Percentiles rank a stretch among this genome's conserved stretches.
phyloP scores from a whole-genome alignment of 2,113 vertebrate genomes.

The Nycticryphes semicollaris region DNA sequence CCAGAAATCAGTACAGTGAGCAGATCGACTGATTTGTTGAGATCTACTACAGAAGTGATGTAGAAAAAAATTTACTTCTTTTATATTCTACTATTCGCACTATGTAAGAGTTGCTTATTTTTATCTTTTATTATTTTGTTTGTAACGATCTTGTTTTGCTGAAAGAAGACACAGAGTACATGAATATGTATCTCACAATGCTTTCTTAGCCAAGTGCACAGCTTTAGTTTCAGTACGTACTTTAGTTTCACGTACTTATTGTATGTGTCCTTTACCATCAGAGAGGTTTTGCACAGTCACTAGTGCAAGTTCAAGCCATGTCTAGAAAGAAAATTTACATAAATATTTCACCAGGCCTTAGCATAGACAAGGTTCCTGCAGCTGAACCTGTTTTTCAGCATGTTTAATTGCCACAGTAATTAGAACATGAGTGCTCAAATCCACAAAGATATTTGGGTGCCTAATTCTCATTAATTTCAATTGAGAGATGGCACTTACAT shows the following conservation, averaged over 20 bases:
- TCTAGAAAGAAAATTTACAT: conserved; percentile 67
- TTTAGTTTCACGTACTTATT: neutral
- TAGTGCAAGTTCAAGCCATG: conserved; percentile 35
- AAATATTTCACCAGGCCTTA: conserved; percentile 28
- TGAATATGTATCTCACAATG: conserved; percentile 4
- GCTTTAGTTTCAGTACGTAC: conserved; percentile 1
- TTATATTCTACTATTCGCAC: neutral
- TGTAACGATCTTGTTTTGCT: neutral
- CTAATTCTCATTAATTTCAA: conserved; percentile 64
- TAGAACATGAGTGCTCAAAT: conserved; percentile 62
- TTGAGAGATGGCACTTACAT: conserved; percentile 39
- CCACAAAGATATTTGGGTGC: conserved; percentile 45
- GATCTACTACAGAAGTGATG: neutral
- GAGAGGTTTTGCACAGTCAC: conserved; percentile 37
- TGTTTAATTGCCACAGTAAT: conserved; percentile 62
- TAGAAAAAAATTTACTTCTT: neutral
- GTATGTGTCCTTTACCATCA: neutral
- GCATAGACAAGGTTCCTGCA: conserved; percentile 11
- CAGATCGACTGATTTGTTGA: neutral
- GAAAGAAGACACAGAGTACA: neutral
- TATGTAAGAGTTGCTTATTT: neutral
- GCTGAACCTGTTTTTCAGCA: conserved; percentile 53
- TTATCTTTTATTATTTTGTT: neutral
- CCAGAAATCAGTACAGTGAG: neutral
- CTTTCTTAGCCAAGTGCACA: neutral